Evolutionary conservation across 2,888 invertebrate genomes (phyloP).

Genomic region (Phortica magna): DNA sequence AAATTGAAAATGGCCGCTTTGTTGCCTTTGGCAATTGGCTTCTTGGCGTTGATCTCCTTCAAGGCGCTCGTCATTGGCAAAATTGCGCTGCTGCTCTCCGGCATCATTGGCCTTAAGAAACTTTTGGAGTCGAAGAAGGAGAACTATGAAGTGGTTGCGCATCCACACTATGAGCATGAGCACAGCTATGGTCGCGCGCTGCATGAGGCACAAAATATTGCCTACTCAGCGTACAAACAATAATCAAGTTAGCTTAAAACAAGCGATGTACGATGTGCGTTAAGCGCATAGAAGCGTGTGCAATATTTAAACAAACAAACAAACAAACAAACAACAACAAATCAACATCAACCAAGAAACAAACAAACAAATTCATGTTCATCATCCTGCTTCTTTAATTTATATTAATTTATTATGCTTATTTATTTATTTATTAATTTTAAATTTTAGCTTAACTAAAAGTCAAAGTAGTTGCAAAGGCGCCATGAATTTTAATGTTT

Average conservation of each 20-base stretch:
- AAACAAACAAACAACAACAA: slow-evolving; percentile 35
- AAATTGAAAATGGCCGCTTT: slow-evolving; percentile 89
- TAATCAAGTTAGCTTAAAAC: slow-evolving; percentile 44
- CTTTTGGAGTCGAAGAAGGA: slow-evolving; percentile 85
- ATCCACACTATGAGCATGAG: slow-evolving; percentile 82
- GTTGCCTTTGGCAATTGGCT: slow-evolving; percentile 87
- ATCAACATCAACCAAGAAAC: slow-evolving; percentile 24
- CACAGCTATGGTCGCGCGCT: slow-evolving; percentile 84
- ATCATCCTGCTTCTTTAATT: slow-evolving; percentile 59
- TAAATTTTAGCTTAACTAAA: slow-evolving; percentile 66
- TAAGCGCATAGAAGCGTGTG: slow-evolving; percentile 55
- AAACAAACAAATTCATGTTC: slow-evolving; percentile 38
- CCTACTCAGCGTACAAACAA: slow-evolving; percentile 82
- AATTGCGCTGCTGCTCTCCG: slow-evolving; percentile 88
- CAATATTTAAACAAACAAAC: slow-evolving; percentile 57
- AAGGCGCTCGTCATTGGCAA: slow-evolving; percentile 91
- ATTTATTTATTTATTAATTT: slow-evolving; percentile 69
- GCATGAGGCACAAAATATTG: slow-evolving; percentile 84
- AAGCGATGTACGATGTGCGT: neutral
- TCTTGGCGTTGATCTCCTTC: slow-evolving; percentile 88
- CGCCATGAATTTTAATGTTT: slow-evolving; percentile 46
- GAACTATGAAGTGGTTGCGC: slow-evolving; percentile 88
- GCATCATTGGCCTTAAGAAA: slow-evolving; percentile 86
- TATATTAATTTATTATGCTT: slow-evolving; percentile 42
- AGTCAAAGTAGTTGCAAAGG: slow-evolving; percentile 31